Percentiles rank a stretch among this genome's conserved stretches.
Evolutionary conservation across 2,113 vertebrate species (phyloP).

Genomic region (Micromys minutus): DNA sequence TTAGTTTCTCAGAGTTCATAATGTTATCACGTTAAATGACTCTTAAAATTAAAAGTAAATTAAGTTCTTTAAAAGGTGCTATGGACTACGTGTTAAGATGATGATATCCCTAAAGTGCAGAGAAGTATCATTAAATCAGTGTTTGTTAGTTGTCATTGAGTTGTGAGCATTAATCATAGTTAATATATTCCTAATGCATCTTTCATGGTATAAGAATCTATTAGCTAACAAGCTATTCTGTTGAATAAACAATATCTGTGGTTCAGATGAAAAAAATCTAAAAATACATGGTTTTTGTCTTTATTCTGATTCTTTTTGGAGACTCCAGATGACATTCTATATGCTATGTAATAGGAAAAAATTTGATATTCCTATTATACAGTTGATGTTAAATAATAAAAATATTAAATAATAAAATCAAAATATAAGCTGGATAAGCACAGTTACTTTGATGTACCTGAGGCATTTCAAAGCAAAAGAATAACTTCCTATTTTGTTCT

Average conservation of each 20-base stretch:
- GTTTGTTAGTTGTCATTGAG: conserved; percentile 67
- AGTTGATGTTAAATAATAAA: no score
- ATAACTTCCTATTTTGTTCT: background rate
- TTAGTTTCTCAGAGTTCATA: conserved; percentile 31
- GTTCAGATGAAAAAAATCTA: conserved; percentile 58
- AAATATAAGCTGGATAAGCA: conserved; percentile 36
- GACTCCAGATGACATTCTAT: background rate
- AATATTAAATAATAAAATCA: conserved; percentile 59
- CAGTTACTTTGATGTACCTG: conserved; percentile 13
- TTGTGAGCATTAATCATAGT: conserved; percentile 77
- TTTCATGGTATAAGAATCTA: conserved; percentile 67
- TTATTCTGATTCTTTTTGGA: conserved; percentile 24
- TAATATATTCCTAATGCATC: conserved; percentile 75
- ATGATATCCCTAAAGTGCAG: conserved; percentile 65
- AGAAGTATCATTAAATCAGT: conserved; percentile 73
- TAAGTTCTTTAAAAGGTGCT: conserved; percentile 25
- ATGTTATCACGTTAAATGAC: conserved; percentile 16
- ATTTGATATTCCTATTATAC: conserved; percentile 4
- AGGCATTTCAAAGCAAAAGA: conserved; percentile 38
- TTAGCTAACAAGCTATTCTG: conserved; percentile 51
- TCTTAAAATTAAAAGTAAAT: conserved; percentile 40
- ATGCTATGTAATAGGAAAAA: background rate
- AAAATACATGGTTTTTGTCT: conserved; percentile 59
- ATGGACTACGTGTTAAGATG: conserved; percentile 38
- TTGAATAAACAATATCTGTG: background rate